Conservation (phyloP, 2,113 vertebrate genomes). For the Rhinichthys klamathensis region DNA sequence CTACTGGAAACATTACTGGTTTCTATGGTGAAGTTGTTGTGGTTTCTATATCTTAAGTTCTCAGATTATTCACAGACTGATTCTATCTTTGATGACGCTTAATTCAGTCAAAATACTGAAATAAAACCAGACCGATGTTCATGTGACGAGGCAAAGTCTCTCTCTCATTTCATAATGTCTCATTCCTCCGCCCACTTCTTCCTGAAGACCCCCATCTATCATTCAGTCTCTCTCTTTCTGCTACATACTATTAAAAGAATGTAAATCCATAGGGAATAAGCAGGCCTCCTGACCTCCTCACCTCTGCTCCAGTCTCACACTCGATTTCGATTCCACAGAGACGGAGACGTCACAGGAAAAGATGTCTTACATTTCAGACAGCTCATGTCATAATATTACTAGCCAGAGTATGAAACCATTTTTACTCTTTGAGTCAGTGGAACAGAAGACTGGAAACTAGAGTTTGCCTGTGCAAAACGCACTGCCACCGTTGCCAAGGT, state of each 20-base stretch:
- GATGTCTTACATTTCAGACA: background rate
- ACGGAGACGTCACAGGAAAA: background rate
- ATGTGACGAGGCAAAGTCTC: background rate
- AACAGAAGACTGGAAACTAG: background rate
- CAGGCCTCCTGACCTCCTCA: constrained; percentile 47
- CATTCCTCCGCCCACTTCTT: constrained; percentile 33
- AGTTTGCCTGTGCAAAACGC: background rate
- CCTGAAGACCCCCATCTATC: background rate
- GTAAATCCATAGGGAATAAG: constrained; percentile 61
- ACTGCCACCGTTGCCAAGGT: background rate
- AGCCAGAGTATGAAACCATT: background rate
- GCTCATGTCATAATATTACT: background rate
- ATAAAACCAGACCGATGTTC: background rate
- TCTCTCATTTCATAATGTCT: constrained; percentile 22
- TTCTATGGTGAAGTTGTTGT: background rate
- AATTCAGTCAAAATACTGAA: background rate
- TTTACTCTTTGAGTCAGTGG: background rate
- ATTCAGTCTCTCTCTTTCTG: constrained; percentile 54
- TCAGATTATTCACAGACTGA: constrained; percentile 6
- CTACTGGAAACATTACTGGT: background rate
- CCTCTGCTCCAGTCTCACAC: constrained; percentile 59
- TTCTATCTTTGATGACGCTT: background rate
- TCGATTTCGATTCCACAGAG: background rate
- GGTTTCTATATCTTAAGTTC: too few species aligned
- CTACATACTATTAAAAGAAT: constrained; percentile 66